Base-by-base conservation (phyloP, 1,140 invertebrate species). In the Tetraneura akinire region DNA sequence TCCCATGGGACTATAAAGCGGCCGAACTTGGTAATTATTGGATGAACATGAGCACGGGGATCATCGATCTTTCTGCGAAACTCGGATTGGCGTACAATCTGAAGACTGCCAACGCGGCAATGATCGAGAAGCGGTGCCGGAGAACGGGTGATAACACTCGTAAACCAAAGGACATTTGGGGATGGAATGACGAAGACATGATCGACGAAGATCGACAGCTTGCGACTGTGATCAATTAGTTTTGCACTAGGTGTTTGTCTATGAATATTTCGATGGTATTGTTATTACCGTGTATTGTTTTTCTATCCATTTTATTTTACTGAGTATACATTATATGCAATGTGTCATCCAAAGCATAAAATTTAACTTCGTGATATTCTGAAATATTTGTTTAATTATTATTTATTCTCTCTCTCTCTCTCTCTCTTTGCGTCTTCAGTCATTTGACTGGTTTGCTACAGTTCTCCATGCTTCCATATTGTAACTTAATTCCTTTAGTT, bases 1-100 rank as follows among this genome's bases (percentile, higher is more conserved):
- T 97, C 85, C 95, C 95, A 1, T 94, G 92, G 87, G 94, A 96
- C 86, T 92, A 92, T 84, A 88, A 88, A 81, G 88, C 90, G 0
- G 90, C 90, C 42, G 92, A 94, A 82, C 82, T 89, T 53, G 87
- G 87, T 4, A 86, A 86, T 71, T 88, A 88, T 81, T 80, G 81
- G 10, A 62, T 86, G 11, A 90, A 90, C 80, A n/a, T 85, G 0
- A 87, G 87, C 2, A 88, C 87, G 0, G 84, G 81, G 6, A 85
- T 89, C 32, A 87, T 90, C 10, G 87, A 90, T 78, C 84, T 86
- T 18, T 89, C 88, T 80, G 86, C 87, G 0, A 84, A 87, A 85
- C 86, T 91, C 47, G 90, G 90, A 0, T 89, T 88, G 87, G 90
- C 89, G 1, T 90, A 90, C 82, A 89, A 91, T 82, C 84, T 90